A percentile compares a stretch with the other conserved stretches of the same genome.
phyloP scores from a whole-genome alignment of 92 coral and sea anemone species.

The Isaurus tuberculatus region DNA sequence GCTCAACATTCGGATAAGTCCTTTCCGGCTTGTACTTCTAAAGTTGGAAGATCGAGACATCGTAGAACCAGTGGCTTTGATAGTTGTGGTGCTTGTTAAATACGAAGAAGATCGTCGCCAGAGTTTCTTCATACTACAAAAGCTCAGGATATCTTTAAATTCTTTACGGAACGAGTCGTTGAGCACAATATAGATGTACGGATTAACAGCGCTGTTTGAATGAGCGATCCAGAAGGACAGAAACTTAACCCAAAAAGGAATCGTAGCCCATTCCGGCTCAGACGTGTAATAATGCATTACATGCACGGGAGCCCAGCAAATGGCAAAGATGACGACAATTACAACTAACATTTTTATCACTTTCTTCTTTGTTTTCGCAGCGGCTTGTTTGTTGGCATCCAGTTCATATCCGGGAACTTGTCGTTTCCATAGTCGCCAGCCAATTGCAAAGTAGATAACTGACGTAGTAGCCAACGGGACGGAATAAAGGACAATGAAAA shows the following conservation, averaged over 20 bases:
- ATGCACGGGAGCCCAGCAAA: slow-evolving; percentile 60
- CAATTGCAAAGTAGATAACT: slow-evolving; percentile 42
- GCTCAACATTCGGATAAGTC: background rate
- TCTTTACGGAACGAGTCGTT: slow-evolving; percentile 47
- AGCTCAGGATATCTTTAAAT: slow-evolving; percentile 28
- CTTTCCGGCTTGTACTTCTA: slow-evolving; percentile 9
- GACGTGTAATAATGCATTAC: slow-evolving; percentile 46
- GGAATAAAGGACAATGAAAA: slow-evolving; percentile 44
- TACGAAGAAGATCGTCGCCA: slow-evolving; percentile 39
- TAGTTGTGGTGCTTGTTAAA: background rate
- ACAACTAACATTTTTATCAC: slow-evolving; percentile 48
- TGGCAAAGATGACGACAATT: slow-evolving; percentile 50
- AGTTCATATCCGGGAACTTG: slow-evolving; percentile 49
- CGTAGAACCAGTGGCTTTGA: slow-evolving; percentile 35
- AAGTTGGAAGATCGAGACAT: background rate
- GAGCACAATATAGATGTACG: slow-evolving; percentile 52
- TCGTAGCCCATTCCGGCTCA: background rate
- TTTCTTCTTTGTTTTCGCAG: slow-evolving; percentile 43
- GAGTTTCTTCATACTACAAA: slow-evolving; percentile 14
- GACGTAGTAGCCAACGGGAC: slow-evolving; percentile 39
- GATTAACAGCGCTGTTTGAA: slow-evolving; percentile 57
- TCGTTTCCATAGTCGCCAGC: slow-evolving; percentile 46
- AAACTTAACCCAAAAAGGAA: background rate
- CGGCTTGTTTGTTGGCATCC: slow-evolving; percentile 42
- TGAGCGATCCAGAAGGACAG: slow-evolving; percentile 51